Evolutionary conservation across 2,888 invertebrate species (phyloP).

Genomic region (Strigamia maritima): DNA sequence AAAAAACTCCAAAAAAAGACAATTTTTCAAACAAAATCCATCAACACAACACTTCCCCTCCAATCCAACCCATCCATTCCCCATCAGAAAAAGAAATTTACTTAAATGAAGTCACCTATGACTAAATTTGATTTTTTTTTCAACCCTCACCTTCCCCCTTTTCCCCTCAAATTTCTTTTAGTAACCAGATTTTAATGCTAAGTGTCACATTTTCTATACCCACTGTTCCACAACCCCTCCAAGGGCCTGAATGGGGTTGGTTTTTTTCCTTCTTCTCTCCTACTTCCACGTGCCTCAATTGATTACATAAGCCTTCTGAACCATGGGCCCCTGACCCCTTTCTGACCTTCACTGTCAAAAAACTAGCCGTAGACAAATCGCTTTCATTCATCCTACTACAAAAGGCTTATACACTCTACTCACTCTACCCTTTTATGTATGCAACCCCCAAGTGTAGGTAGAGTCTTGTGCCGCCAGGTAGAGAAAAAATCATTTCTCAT

Average conservation of each 20-base stretch:
- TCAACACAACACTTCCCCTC: too few relatives aligned
- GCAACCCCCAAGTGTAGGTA: not conserved
- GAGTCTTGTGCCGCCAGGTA: not conserved
- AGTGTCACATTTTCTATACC: conserved; percentile 5
- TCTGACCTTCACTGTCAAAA: conserved; percentile 19
- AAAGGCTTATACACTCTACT: not conserved
- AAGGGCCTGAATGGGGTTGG: conserved; percentile 1
- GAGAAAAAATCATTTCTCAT: not conserved
- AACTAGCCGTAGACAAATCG: conserved; percentile 20
- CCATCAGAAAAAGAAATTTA: not conserved
- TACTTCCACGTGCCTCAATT: conserved; percentile 24
- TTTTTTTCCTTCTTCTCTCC: not conserved
- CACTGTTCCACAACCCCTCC: not conserved
- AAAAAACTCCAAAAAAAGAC: not conserved
- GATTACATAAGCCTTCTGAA: conserved; percentile 26
- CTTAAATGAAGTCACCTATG: not conserved
- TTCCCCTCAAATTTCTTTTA: conserved; percentile 11
- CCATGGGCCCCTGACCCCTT: conserved; percentile 16
- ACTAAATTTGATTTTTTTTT: not conserved
- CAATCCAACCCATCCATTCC: not conserved
- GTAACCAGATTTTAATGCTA: conserved; percentile 7
- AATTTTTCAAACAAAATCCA: not conserved
- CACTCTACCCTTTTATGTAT: not conserved
- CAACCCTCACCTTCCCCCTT: not conserved
- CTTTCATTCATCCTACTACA: conserved; percentile 20